A percentile compares a stretch with the other conserved stretches of the same genome.
These are phyloP conservation scores for Flabesymbios commensalis DNA, from an alignment of 2,888 invertebrate genomes.

Conservation along the genomic window DNA sequence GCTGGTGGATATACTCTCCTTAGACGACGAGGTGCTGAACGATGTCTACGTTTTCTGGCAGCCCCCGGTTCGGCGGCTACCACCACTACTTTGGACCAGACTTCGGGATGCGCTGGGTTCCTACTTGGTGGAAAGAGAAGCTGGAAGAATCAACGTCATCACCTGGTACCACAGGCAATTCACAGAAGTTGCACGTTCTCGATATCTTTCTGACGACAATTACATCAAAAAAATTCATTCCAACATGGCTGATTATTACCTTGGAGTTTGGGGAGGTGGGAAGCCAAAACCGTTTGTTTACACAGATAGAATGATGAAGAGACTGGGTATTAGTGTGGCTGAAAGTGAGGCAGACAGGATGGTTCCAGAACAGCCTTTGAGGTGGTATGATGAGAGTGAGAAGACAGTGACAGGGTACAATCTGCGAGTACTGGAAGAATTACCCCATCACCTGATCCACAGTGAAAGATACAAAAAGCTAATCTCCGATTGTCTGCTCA, in stretches of 20 bases:
- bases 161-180: slow-evolving; percentile 39
- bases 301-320: slow-evolving; percentile 26
- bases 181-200: slow-evolving; percentile 24
- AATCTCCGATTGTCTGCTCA: slow-evolving; percentile 90
- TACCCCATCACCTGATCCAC: slow-evolving; percentile 43
- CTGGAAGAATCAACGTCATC: slow-evolving; percentile 34
- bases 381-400: neutral
- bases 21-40: slow-evolving; percentile 37
- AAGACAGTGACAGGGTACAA: slow-evolving; percentile 35
- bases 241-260: slow-evolving; percentile 50
- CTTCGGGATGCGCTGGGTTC: slow-evolving; percentile 31
- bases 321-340: slow-evolving; percentile 28
- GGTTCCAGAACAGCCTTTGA: slow-evolving; percentile 44
- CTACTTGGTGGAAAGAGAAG: slow-evolving; percentile 39
- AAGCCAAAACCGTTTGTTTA: slow-evolving; percentile 44
- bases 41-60: slow-evolving; percentile 39
- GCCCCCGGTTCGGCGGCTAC: slow-evolving; percentile 46
- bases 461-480: slow-evolving; percentile 74
- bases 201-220: slow-evolving; percentile 27
- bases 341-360: slow-evolving; percentile 40
- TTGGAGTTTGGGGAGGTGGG: slow-evolving; percentile 44
- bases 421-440: slow-evolving; percentile 44
- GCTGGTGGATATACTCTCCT: slow-evolving; percentile 37
- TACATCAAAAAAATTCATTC: slow-evolving; percentile 36
- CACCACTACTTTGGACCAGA: slow-evolving; percentile 39